Evolutionary conservation across 2,888 invertebrate species (phyloP).

Genomic region (Trachelus tabidus): DNA sequence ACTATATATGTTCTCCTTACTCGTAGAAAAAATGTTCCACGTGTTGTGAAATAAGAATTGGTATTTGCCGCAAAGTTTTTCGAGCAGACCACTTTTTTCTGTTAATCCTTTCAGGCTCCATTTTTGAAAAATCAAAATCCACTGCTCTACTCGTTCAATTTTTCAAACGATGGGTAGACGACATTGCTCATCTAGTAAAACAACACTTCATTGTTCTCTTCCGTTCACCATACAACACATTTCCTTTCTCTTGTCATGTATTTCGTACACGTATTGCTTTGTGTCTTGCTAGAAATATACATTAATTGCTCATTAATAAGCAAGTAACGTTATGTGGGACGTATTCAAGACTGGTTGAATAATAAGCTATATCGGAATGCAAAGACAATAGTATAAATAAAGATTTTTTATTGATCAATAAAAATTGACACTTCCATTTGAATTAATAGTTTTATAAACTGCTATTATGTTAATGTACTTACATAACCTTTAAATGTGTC

Average conservation of each 20-base stretch:
- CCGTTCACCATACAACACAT: not conserved
- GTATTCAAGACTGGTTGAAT: not conserved
- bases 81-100: conserved; percentile 5
- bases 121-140: not conserved
- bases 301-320: not conserved
- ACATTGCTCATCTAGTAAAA: not conserved
- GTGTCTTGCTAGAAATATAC: not conserved
- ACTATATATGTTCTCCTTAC: conserved; percentile 33
- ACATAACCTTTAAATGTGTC: conserved; percentile 26
- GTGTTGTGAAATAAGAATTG: conserved; percentile 46
- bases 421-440: not conserved
- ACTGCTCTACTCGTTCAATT: not conserved
- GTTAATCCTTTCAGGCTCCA: conserved; percentile 8
- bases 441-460: conserved; percentile 5
- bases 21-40: conserved; percentile 54
- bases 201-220: not conserved
- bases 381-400: conserved; percentile 7
- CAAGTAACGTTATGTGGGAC: not conserved
- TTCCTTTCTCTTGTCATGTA: not conserved
- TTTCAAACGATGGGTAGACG: not conserved
- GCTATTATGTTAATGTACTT: conserved; percentile 10
- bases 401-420: not conserved
- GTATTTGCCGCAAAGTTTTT: conserved; percentile 40
- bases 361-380: not conserved
- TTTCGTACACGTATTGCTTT: not conserved